Conservation (phyloP, 2,113 vertebrate genomes). For the Stegastes partitus region DNA sequence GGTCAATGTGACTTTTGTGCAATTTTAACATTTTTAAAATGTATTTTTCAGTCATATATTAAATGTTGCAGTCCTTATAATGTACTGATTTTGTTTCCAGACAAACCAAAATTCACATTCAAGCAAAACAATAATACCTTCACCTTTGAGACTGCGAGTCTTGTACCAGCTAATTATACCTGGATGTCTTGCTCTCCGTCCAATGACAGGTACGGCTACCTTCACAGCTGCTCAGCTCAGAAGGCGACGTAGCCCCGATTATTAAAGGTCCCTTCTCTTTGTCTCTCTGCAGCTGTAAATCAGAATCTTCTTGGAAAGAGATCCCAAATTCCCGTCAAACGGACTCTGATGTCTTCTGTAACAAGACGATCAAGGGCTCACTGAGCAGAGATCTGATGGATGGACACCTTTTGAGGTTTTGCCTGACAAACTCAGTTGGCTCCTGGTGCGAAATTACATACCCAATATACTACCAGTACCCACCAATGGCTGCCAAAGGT, state of each 20-base stretch:
- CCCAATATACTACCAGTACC: accelerated
- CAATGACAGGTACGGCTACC: constrained; percentile 45
- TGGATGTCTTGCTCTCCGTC: constrained; percentile 32
- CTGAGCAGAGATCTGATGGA: constrained; percentile 44
- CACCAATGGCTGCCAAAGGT: accelerated
- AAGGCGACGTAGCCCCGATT: not conserved
- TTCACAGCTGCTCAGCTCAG: not conserved
- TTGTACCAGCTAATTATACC: constrained; percentile 58
- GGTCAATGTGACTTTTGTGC: constrained; percentile 56
- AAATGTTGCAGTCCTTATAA: not conserved
- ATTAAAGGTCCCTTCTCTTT: constrained; percentile 15
- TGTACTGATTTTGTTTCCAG: constrained; percentile 58
- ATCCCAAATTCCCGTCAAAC: not conserved
- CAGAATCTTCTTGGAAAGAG: constrained; percentile 40
- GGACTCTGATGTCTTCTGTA: constrained; percentile 69
- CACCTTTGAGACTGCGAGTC: constrained; percentile 34
- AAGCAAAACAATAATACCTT: accelerated
- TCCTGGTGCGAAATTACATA: constrained; percentile 69
- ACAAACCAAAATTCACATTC: constrained; percentile 25
- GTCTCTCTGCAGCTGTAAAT: constrained; percentile 52
- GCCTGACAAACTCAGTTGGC: constrained; percentile 83
- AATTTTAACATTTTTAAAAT: accelerated
- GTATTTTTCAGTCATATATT: accelerated
- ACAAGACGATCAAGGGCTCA: constrained; percentile 81
- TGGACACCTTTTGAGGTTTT: constrained; percentile 79